Percentiles rank a stretch among this genome's conserved stretches.
These are phyloP conservation scores for Myotis pilosus DNA, from an alignment of 2,797 vertebrate species.

Conservation along the genomic window DNA sequence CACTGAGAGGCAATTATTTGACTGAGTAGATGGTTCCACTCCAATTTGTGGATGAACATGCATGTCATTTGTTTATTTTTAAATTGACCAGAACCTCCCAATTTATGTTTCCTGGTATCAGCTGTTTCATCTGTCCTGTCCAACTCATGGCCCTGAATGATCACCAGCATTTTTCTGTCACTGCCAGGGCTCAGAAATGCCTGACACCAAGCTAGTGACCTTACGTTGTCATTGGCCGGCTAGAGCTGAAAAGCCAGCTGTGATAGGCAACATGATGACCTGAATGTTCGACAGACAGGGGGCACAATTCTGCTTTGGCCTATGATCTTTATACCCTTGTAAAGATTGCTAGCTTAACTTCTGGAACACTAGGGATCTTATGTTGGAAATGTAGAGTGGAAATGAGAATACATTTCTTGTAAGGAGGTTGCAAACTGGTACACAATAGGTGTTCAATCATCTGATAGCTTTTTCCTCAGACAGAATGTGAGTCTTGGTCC, in stretches of 20 bases:
- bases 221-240: neutral
- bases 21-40: slow-evolving; percentile 38
- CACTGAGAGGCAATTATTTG: slow-evolving; percentile 31
- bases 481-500: neutral
- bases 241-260: neutral
- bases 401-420: neutral
- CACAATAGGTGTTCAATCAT: neutral
- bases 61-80: slow-evolving; percentile 43
- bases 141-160: neutral
- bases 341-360: neutral
- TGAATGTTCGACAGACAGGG: neutral
- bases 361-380: neutral
- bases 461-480: neutral
- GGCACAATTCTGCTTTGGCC: neutral
- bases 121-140: neutral
- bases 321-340: neutral
- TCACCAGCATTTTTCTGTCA: neutral
- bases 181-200: neutral
- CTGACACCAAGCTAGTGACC: neutral
- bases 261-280: neutral
- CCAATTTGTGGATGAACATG: neutral
- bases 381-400: neutral
- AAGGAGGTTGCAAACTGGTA: neutral
- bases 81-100: slow-evolving; percentile 1
- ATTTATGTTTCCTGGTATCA: neutral